A percentile compares a stretch with the other conserved stretches of the same genome.
Conservation (phyloP, 2,113 vertebrate species). For the Coptodon bakossiorum region DNA sequence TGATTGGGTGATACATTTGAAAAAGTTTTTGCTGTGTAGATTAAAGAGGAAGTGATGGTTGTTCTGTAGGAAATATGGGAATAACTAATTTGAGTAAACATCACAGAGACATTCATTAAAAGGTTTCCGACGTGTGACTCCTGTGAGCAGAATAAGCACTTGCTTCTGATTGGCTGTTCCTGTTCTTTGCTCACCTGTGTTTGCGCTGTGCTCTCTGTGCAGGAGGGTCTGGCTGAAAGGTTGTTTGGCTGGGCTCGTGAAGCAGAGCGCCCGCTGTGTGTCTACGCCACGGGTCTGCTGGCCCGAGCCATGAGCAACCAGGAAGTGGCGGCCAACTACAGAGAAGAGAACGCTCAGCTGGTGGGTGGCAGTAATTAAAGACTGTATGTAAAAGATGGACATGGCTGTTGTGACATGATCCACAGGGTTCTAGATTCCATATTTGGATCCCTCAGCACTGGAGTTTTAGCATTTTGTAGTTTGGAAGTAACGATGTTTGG, state of each 20-base stretch:
- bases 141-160: neutral
- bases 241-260: constrained; percentile 85
- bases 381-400: neutral
- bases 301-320: constrained; percentile 91
- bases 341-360: constrained; percentile 80
- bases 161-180: neutral
- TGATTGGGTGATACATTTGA: rapidly evolving
- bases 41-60: neutral
- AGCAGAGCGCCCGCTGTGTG: constrained; percentile 80
- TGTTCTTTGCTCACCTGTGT: rapidly evolving
- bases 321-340: constrained; percentile 85
- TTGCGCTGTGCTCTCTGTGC: neutral
- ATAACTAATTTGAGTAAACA: neutral
- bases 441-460: neutral
- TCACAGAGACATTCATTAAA: neutral
- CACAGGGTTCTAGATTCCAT: neutral
- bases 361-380: constrained; percentile 11
- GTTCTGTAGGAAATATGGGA: neutral
- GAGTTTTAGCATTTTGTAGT: neutral
- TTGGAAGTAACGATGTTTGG: neutral
- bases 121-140: neutral
- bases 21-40: rapidly evolving
- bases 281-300: constrained; percentile 82
- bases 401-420: neutral
- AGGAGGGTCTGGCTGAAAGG: constrained; percentile 91